Percentiles rank a stretch among this genome's conserved stretches.
phyloP scores from a whole-genome alignment of 2,888 invertebrate genomes.

The Lasioglossum marginatum region DNA sequence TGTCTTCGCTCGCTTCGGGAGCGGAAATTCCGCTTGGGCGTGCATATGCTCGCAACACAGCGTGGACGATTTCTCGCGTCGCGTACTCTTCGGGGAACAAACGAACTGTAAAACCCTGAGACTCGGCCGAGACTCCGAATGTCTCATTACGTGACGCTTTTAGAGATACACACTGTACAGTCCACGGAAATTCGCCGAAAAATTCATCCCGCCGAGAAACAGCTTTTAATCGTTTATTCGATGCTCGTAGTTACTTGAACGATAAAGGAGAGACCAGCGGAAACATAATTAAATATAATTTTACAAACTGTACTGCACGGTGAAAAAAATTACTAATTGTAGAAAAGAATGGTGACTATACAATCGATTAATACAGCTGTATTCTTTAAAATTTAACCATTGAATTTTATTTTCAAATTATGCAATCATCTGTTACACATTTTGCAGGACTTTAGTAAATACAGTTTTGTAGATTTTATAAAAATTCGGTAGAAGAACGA shows the following conservation, averaged over 20 bases:
- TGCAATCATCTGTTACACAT: background rate
- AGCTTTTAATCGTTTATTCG: background rate
- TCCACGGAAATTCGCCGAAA: background rate
- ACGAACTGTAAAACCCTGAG: constrained; percentile 26
- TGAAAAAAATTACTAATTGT: too few relatives aligned
- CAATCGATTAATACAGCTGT: too few relatives aligned
- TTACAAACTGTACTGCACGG: too few relatives aligned
- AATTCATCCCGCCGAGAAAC: background rate
- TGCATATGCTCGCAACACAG: background rate
- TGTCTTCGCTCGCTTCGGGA: background rate
- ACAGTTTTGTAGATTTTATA: background rate
- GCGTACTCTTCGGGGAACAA: constrained; percentile 9
- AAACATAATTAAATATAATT: background rate
- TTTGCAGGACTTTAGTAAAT: background rate
- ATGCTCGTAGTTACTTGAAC: background rate
- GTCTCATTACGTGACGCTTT: background rate
- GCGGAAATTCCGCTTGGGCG: constrained; percentile 10
- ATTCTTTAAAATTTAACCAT: too few relatives aligned
- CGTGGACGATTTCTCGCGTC: constrained; percentile 7
- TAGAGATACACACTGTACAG: background rate
- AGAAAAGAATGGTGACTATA: too few relatives aligned
- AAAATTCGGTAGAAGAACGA: background rate
- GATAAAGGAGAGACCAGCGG: background rate
- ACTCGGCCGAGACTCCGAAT: constrained; percentile 9
- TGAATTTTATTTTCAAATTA: too few relatives aligned